Evolutionary conservation across 2,797 vertebrate species (phyloP).

Genomic region (Pseudomugil gertrudae): DNA sequence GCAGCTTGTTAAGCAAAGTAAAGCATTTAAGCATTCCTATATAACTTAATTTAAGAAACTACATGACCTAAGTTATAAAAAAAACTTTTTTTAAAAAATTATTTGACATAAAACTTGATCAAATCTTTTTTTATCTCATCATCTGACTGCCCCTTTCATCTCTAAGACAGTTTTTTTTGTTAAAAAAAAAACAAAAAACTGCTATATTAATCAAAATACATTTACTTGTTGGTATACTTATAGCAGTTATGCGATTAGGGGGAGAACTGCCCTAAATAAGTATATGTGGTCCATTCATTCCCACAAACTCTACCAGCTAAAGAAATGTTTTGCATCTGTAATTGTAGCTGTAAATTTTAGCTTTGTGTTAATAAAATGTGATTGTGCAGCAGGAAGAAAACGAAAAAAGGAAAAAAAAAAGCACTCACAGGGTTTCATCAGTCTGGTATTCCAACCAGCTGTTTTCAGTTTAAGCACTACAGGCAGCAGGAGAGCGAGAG

Average conservation of each 20-base stretch:
- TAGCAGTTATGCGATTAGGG: slow-evolving; percentile 19
- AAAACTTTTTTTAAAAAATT: neutral
- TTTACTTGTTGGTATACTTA: neutral
- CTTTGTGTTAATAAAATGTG: slow-evolving; percentile 84
- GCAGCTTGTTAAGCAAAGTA: neutral
- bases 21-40: neutral
- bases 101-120: neutral
- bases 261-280: slow-evolving; percentile 22
- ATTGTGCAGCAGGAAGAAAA: slow-evolving; percentile 79
- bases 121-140: neutral
- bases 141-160: neutral
- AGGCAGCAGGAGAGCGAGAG: slow-evolving; percentile 71
- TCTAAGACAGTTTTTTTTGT: too few species aligned
- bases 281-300: slow-evolving; percentile 49
- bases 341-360: slow-evolving; percentile 80
- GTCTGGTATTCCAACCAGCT: slow-evolving; percentile 89
- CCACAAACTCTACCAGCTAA: slow-evolving; percentile 68
- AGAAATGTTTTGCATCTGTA: slow-evolving; percentile 79
- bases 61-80: neutral
- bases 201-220: too few species aligned
- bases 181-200: too few species aligned
- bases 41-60: neutral
- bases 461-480: slow-evolving; percentile 86
- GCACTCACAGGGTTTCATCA: slow-evolving; percentile 84
- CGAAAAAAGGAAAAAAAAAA: slow-evolving; percentile 31